Base-by-base conservation (phyloP, 2,888 invertebrate species). In the Lycophotia porphyrea region DNA sequence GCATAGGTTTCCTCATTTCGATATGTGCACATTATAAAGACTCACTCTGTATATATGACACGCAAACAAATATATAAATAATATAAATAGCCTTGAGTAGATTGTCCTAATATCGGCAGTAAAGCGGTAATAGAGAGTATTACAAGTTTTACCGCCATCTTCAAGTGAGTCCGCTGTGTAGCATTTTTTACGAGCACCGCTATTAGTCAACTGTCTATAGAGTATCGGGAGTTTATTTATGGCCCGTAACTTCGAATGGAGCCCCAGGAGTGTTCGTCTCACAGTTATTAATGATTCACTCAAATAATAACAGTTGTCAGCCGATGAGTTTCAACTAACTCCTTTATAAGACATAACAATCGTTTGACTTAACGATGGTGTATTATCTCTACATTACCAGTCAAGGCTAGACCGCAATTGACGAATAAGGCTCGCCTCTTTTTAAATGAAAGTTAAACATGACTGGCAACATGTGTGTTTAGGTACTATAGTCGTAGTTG, bases 141-240 rank as follows among this genome's bases (percentile, higher is more conserved):
- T 34, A 31, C 70, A 58, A 71, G 39, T 67, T 31, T 71, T 39
- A 61, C 58, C 21, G 70, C 67, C 74, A 18, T 5, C 60, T 49
- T 49, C 31, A 13, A 61, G 52, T 52, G n/a, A 69, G 27, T 60
- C 49, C 21, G 60, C 49, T 2, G 69, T 7, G 80, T 80, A 27
- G 27, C 49, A 4, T 31, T 52, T 52, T 74, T 74, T 81, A 84
- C 71, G 81, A 84, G 67, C 68, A 42, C 9, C 15, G 65, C 70
- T 74, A 82, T 84, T 74, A 84, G 81, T 71, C 64, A 52, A 47
- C 68, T 63, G 65, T 72, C 49, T 72, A 68, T 74, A n/a, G 47
- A 71, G 58, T 64, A 71, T 84, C 58, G 65, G 27, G 15, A 47
- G 49, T 74, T 71, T 80, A 84, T 82, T 82, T 74, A 82, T 82